phyloP scores from a whole-genome alignment of 2,888 invertebrate genomes.

The Eupithecia exiguata region DNA sequence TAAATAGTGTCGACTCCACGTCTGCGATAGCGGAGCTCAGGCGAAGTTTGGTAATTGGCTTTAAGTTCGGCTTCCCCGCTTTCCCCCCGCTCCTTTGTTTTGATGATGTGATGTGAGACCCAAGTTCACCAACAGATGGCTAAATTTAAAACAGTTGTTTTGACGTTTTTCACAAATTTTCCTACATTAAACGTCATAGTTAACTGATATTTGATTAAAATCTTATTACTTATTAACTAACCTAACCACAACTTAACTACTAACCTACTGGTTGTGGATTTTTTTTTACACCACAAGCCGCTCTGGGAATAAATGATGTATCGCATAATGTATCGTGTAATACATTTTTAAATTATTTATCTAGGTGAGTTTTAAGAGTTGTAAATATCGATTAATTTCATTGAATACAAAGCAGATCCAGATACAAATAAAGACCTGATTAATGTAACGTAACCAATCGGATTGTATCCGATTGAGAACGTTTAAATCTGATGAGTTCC shows the following conservation, averaged over 20 bases:
- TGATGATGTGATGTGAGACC: too few species aligned
- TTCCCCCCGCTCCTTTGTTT: too few species aligned
- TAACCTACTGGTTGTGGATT: background rate
- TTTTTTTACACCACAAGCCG: background rate
- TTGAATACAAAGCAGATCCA: background rate
- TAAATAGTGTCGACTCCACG: conserved; percentile 15
- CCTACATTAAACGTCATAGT: too few species aligned
- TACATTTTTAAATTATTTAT: background rate
- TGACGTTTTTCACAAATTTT: too few species aligned
- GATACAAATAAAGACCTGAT: background rate
- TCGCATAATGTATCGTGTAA: background rate
- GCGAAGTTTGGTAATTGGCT: conserved; percentile 37
- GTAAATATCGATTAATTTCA: background rate
- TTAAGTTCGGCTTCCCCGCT: conserved; percentile 27
- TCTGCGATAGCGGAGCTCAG: conserved; percentile 20
- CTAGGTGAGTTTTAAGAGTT: background rate
- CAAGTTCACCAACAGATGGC: too few species aligned
- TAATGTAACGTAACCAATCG: conserved; percentile 8
- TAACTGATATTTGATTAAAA: background rate
- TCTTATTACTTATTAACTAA: background rate
- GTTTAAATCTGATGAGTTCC: conserved; percentile 24
- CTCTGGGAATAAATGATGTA: background rate
- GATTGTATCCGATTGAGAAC: conserved; percentile 3
- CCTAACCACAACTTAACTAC: too few species aligned
- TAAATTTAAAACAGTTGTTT: too few species aligned